These are phyloP conservation scores for Harlomillsia oculata DNA, from an alignment of 1,140 invertebrate species.

Conservation along the genomic window DNA sequence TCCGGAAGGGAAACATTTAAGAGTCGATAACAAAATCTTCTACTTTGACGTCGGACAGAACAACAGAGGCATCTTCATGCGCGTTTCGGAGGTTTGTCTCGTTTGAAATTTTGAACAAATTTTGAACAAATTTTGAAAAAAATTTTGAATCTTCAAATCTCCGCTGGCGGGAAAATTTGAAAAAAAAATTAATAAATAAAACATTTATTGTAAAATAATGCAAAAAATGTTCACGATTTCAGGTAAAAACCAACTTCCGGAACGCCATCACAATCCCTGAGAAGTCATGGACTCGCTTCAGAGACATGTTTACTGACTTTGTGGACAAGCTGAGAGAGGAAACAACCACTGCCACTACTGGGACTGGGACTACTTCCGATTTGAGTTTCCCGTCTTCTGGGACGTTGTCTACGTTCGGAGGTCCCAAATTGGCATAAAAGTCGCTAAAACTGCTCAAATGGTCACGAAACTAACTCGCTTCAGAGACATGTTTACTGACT, in stretches of 20 bases:
- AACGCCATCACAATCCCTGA: conserved; percentile 96
- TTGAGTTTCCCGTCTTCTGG: conserved; percentile 97
- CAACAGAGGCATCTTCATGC: conserved; percentile 95
- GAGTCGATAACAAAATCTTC: conserved; percentile 98
- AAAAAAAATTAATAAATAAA: no score
- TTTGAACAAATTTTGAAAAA: no score
- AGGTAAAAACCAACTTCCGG: conserved; percentile 95
- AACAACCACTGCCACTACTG: no score
- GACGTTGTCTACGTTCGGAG: conserved; percentile 88
- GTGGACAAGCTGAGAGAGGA: conserved; percentile 91
- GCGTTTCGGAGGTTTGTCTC: conserved; percentile 97
- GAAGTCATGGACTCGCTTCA: conserved; percentile 91
- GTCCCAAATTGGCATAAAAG: conserved; percentile 88
- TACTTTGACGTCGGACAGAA: conserved; percentile 99
- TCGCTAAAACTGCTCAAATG: conserved; percentile 94
- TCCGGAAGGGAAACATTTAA: conserved; percentile 86
- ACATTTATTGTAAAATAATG: no score
- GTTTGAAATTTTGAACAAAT: no score
- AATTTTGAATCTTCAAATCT: no score
- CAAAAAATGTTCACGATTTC: no score
- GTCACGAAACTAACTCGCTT: conserved; percentile 94
- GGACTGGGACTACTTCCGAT: no score
- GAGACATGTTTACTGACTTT: conserved; percentile 91
- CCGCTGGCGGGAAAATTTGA: no score
- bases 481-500: conserved; percentile 90